Evolutionary conservation across 2,113 vertebrate genomes (phyloP).

Genomic region (Cryptotis parvus): DNA sequence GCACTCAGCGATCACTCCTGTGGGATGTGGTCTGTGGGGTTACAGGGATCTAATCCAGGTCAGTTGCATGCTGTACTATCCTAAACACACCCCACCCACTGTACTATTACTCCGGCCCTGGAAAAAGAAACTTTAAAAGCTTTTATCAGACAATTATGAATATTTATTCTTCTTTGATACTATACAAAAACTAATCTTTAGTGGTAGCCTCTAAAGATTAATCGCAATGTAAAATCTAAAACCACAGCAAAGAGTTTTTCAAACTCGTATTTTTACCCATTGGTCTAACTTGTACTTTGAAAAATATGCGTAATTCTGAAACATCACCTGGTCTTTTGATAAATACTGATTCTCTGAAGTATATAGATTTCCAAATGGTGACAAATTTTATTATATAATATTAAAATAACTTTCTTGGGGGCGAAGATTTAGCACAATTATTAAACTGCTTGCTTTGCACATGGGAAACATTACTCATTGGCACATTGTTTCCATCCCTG

Average conservation of each 20-base stretch:
- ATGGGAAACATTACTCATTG: too few species aligned
- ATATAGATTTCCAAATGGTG: background rate
- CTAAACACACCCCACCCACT: too few species aligned
- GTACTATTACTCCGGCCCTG: background rate
- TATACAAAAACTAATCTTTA: slow-evolving; percentile 29
- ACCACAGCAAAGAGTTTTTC: background rate
- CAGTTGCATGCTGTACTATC: too few species aligned
- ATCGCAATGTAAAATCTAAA: slow-evolving; percentile 23
- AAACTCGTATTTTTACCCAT: slow-evolving; percentile 21
- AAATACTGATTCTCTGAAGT: slow-evolving; percentile 47
- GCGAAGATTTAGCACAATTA: too few species aligned
- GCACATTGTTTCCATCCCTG: too few species aligned
- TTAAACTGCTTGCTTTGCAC: too few species aligned
- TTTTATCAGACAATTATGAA: background rate
- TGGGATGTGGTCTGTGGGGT: too few species aligned
- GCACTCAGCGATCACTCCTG: too few species aligned
- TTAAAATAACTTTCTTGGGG: too few species aligned
- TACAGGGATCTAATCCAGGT: too few species aligned
- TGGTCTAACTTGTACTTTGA: background rate
- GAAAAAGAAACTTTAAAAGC: background rate
- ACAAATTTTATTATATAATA: background rate
- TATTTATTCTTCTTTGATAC: slow-evolving; percentile 34
- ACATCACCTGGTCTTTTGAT: slow-evolving; percentile 23
- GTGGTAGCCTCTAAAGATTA: background rate
- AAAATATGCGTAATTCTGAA: slow-evolving; percentile 40